These are phyloP conservation scores for Peromyscus leucopus DNA, from an alignment of 2,113 vertebrate genomes.

Conservation along the genomic window DNA sequence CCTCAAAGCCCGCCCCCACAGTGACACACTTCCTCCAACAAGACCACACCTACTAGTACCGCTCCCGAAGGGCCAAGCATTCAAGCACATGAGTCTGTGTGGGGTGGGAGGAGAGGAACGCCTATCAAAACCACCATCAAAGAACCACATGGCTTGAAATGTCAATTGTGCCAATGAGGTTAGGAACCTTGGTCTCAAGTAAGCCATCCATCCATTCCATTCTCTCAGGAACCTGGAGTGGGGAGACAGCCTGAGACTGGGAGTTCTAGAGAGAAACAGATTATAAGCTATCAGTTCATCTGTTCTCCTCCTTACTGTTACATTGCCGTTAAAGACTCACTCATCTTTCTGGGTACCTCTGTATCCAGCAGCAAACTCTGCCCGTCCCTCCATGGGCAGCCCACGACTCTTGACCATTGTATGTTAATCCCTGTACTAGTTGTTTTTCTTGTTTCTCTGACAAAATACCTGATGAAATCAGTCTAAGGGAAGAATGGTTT, in stretches of 20 bases:
- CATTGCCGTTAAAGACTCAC: not conserved
- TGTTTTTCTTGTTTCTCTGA: not conserved
- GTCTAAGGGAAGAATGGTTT: not conserved
- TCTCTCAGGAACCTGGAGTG: not conserved
- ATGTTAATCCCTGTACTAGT: not conserved
- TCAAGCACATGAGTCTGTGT: no score
- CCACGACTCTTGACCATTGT: not conserved
- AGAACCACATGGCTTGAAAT: not conserved
- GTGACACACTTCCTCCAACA: no score
- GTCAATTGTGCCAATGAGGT: not conserved
- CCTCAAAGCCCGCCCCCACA: no score
- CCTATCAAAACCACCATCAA: not conserved
- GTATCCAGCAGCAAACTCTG: not conserved
- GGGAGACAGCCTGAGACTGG: not conserved
- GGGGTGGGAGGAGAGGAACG: no score
- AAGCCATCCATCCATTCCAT: not conserved
- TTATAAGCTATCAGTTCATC: fast-evolving
- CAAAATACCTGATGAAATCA: not conserved
- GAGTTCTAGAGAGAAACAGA: not conserved
- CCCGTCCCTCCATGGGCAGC: not conserved
- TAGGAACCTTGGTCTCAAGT: not conserved
- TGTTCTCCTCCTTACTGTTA: not conserved
- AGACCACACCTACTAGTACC: no score
- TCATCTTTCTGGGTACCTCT: not conserved
- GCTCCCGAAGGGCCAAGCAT: no score